Evolutionary conservation across 2,797 vertebrate species (phyloP).

Genomic region (Fistularia commersonii): DNA sequence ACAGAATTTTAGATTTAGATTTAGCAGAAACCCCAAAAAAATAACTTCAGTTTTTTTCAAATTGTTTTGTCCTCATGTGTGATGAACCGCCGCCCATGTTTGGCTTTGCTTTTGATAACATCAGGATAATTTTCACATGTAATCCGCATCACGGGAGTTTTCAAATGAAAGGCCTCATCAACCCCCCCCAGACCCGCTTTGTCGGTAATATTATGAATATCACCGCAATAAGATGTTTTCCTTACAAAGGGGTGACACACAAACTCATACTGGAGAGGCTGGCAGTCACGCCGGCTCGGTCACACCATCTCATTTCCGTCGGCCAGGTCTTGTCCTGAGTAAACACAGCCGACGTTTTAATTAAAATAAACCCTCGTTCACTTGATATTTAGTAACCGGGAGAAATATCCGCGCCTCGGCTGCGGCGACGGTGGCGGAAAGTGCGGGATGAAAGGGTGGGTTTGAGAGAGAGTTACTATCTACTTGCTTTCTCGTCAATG

Average conservation of each 20-base stretch:
- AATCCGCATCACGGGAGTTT: constrained; percentile 20
- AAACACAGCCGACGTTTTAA: constrained; percentile 73
- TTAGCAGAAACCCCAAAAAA: too few relatives aligned
- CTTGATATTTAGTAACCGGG: constrained; percentile 69
- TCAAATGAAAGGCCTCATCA: constrained; percentile 21
- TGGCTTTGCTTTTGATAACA: too few relatives aligned
- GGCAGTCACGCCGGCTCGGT: constrained; percentile 30
- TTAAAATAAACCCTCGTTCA: constrained; percentile 80
- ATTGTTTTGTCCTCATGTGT: too few relatives aligned
- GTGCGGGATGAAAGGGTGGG: constrained; percentile 49
- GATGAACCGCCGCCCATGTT: too few relatives aligned
- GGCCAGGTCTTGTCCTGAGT: constrained; percentile 57
- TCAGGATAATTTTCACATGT: neutral
- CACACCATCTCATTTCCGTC: constrained; percentile 49
- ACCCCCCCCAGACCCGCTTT: constrained; percentile 1
- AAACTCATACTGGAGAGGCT: constrained; percentile 39
- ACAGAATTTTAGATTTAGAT: too few relatives aligned
- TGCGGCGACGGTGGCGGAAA: constrained; percentile 69
- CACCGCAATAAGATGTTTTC: constrained; percentile 38
- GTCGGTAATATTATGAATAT: constrained; percentile 36
- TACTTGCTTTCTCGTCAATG: constrained; percentile 64
- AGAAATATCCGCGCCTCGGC: constrained; percentile 37
- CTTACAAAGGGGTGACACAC: constrained; percentile 17
- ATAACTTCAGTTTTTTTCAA: too few relatives aligned
- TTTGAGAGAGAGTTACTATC: constrained; percentile 57